Evolutionary conservation across 2,888 invertebrate species (phyloP), one percentile per base, ranked within the genome.

Genomic region (Erebia ligea): DNA sequence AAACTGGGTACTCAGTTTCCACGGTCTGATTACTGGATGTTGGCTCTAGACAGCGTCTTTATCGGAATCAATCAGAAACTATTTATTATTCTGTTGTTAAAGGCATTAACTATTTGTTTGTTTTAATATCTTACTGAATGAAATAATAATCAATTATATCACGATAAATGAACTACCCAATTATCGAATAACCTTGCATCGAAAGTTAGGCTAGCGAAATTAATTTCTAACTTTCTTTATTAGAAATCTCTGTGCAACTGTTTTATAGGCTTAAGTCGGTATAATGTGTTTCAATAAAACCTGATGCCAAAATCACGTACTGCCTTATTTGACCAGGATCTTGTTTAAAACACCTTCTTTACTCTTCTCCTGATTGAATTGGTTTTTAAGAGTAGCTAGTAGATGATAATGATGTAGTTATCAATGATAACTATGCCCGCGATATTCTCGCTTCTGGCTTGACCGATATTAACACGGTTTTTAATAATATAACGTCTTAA

Each of bases 11-110:
- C 86, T 85, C 91, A 91, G 92, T 90, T 92, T 91, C 91, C 92
- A 93, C 93, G 93, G 92, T 93, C 93, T 93, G 91, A 92, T 93
- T 91, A 91, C 83, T 92, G 93, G 93, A 91, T 93, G 91, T 93
- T 93, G 93, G 90, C 93, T 92, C 91, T 89, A 91, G 91, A 90
- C 90, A 87, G 84, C 87, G 87, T 90, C 91, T 91, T 88, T 92
- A 92, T 92, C 91, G 89, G 84, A 84, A 85, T 84, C 84, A 87
- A 93, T 93, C 92, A 89, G 90, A 79, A 80, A 80, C 76, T 78
- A 71, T 64, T 67, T 78, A 71, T 64, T 67, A 34, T 57, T 48
- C 76, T 74, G 71, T 75, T 75, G 64, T 67, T 67, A 69, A 54
- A 52, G 21, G 11, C 34, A 40, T 58, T 54, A n/a, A n/a, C n/a